These are phyloP conservation scores for Brachyalestes nurse DNA, from an alignment of 2,797 vertebrate species.

Conservation along the genomic window DNA sequence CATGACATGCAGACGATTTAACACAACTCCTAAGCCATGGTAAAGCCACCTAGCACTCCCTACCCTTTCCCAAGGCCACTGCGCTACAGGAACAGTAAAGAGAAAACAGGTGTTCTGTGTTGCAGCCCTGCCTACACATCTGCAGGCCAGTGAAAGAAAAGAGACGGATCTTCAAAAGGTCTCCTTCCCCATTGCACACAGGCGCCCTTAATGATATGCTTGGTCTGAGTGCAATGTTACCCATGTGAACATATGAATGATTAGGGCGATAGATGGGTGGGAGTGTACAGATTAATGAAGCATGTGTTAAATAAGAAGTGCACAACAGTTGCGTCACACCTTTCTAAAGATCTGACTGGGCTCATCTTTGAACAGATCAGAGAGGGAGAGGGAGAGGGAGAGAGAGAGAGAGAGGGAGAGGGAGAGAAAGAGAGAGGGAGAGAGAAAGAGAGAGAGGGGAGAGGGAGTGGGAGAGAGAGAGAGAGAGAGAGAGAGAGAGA, in stretches of 20 bases:
- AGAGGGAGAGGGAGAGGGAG: not conserved
- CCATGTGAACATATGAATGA: conserved; percentile 3
- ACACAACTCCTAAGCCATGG: not conserved
- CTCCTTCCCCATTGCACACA: not conserved
- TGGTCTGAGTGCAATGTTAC: not conserved
- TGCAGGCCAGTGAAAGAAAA: conserved; percentile 27
- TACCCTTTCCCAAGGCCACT: not conserved
- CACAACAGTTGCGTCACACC: not conserved
- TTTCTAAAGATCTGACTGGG: conserved; percentile 10
- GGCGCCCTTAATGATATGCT: conserved; percentile 25
- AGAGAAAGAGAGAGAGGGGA: too few species aligned
- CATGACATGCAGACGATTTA: not conserved
- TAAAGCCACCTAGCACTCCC: not conserved
- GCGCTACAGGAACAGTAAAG: not conserved
- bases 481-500: not conserved
- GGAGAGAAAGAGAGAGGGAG: too few species aligned
- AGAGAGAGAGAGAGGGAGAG: too few species aligned
- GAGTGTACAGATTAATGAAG: conserved; percentile 16
- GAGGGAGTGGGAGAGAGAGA: not conserved
- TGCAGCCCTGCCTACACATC: conserved; percentile 4
- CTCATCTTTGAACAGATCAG: not conserved
- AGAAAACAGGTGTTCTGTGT: not conserved
- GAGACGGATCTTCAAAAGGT: conserved; percentile 14
- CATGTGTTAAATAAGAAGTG: conserved; percentile 6
- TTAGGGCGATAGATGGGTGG: not conserved